Evolutionary conservation across 37 sponge, comb jelly and placozoan species (phyloP), one percentile per base, ranked within the genome.

Genomic region (Hormiphora californensis): DNA sequence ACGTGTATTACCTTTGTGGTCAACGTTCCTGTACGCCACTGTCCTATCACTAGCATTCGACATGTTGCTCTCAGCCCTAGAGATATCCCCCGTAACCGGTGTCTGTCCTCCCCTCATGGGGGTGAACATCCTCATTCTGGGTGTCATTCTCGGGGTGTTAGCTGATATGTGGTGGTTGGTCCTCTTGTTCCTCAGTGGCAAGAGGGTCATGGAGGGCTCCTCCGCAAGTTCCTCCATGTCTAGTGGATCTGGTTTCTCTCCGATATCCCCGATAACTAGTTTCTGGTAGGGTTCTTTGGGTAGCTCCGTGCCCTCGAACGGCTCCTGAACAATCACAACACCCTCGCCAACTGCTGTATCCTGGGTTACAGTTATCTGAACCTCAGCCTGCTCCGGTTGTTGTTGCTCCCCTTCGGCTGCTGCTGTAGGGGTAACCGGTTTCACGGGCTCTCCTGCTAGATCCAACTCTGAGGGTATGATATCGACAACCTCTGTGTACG

Each of bases 91-190:
- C n/a, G n/a, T n/a, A n/a, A n/a, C n/a, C 25, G 81, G 81, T n/a
- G 81, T 73, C n/a, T n/a, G n/a, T 41, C 81, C 81, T 5, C 81
- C 81, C 22, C 43, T 39, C 81, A 73, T 73, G 5, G 81, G 81
- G 23, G 81, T 73, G 81, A 73, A 73, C 81, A 73, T 73, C 81
- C 43, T 73, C 81, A 73, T 73, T 25, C 81, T n/a, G 25, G 81
- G 81, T 21, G 81, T 73, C 39, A 73, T 33, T 1, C 81, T 21
- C 9, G 81, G 81, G 25, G 81, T 73, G 46, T 73, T 73, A 46
- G 8, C 5, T 0, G 38, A 73, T n/a, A 43, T 21, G 59, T 57
- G 19, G 11, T 23, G 25, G 81, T 43, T 17, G 12, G 40, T 43
- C 23, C 38, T 73, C 81, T 73, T 73, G 9, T 7, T 17, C 44